Conservation (phyloP, 92 coral and sea anemone genomes). For the Paragorgia papillata region DNA sequence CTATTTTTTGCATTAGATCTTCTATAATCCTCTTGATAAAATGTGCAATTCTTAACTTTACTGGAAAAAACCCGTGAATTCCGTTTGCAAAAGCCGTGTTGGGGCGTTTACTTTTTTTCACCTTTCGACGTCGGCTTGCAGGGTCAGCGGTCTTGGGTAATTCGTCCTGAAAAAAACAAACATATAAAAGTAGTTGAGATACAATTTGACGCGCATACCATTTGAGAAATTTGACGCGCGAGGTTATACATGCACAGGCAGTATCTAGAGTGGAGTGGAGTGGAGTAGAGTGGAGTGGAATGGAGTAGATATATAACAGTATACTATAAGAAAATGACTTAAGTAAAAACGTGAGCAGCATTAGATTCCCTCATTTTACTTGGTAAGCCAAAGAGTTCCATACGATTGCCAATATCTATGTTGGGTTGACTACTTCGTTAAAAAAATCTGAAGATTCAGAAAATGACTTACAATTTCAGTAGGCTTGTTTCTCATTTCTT, state of each 20-base stretch:
- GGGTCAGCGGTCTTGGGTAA: slow-evolving; percentile 17
- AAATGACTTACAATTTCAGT: slow-evolving; percentile 68
- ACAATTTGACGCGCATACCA: neutral
- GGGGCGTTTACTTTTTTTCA: slow-evolving; percentile 81
- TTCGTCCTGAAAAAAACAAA: neutral
- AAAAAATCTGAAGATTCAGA: no score
- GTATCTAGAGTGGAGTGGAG: no score
- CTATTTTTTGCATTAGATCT: no score
- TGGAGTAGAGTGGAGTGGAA: no score
- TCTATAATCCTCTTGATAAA: no score
- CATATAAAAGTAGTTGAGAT: neutral
- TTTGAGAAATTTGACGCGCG: neutral
- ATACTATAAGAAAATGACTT: no score
- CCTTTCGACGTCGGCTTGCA: slow-evolving; percentile 63
- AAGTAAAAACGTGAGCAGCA: no score
- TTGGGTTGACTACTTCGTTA: no score
- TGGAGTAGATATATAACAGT: no score
- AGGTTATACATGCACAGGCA: neutral
- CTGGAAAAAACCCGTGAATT: slow-evolving; percentile 33
- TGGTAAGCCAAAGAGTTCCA: no score
- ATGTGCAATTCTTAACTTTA: neutral
- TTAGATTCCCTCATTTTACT: no score
- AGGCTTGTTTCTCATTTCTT: slow-evolving; percentile 75
- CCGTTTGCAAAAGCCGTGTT: slow-evolving; percentile 65
- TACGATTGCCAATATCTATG: no score